These are phyloP conservation scores for Rhabdophis nuchalis DNA, from an alignment of 2,797 vertebrate genomes.

Conservation along the genomic window DNA sequence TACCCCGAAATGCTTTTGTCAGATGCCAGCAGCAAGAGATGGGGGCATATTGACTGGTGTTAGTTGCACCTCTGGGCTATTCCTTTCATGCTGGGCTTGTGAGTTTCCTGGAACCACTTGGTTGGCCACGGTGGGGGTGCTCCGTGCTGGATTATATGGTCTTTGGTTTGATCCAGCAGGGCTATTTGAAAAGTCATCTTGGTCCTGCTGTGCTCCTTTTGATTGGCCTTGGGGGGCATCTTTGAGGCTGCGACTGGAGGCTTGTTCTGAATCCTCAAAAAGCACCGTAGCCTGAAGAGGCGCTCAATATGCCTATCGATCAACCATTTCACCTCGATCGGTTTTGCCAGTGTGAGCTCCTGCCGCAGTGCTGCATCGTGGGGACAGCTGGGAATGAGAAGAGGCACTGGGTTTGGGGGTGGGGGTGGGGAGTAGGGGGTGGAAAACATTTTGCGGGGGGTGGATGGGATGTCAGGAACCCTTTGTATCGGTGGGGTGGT, in stretches of 20 bases:
- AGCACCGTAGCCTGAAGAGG: conserved; percentile 69
- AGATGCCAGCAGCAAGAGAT: neutral
- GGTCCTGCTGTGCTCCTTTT: neutral
- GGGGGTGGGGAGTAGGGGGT: neutral
- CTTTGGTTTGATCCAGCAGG: neutral
- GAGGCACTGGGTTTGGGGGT: neutral
- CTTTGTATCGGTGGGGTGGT: neutral
- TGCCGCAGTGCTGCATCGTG: conserved; percentile 57
- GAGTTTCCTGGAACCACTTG: neutral
- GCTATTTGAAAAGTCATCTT: neutral
- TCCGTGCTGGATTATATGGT: neutral
- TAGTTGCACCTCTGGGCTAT: neutral
- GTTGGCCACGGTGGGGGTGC: neutral
- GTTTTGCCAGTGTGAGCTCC: conserved; percentile 61
- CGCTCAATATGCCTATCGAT: conserved; percentile 76
- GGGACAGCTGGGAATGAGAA: conserved; percentile 33
- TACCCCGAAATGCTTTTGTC: neutral
- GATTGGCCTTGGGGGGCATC: rapidly evolving
- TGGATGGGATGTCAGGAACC: neutral
- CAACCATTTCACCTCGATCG: conserved; percentile 59
- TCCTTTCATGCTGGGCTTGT: neutral
- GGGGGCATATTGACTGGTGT: neutral
- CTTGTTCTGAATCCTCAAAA: conserved; percentile 73
- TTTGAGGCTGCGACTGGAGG: conserved; percentile 12
- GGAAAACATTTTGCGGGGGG: neutral